A percentile compares a stretch with the other conserved stretches of the same genome.
phyloP scores from a whole-genome alignment of 2,888 invertebrate species.

The Scrobipalpa costella region DNA sequence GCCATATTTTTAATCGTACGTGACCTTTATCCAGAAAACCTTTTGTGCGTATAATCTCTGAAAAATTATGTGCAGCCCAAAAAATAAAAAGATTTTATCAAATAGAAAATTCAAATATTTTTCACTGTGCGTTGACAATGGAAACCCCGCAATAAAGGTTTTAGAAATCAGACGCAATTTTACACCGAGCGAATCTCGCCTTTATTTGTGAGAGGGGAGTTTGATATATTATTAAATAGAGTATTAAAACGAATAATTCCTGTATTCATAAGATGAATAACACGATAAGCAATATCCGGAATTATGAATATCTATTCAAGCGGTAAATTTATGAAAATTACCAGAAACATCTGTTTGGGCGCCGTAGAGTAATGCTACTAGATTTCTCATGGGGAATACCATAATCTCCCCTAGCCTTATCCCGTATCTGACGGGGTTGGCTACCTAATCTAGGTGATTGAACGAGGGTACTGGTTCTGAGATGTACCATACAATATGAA shows the following conservation, averaged over 20 bases:
- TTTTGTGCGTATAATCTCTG: not conserved
- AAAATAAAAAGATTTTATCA: not conserved
- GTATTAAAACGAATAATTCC: not conserved
- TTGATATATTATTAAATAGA: not conserved
- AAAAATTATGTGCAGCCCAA: not conserved
- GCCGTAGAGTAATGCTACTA: not conserved
- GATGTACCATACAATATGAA: too few species aligned
- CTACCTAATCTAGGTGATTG: too few species aligned
- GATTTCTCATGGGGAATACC: not conserved
- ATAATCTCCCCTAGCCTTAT: too few species aligned
- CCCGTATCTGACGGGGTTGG: too few species aligned
- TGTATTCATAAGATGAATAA: not conserved
- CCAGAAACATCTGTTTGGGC: not conserved
- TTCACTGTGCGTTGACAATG: not conserved
- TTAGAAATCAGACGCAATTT: slow-evolving; percentile 1
- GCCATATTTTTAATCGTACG: not conserved
- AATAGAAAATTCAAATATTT: slow-evolving; percentile 5
- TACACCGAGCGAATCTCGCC: not conserved
- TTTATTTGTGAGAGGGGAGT: slow-evolving; percentile 1
- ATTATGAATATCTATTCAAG: not conserved
- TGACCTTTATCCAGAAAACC: not conserved
- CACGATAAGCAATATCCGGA: slow-evolving; percentile 2
- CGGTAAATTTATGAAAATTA: not conserved
- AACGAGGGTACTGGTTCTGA: too few species aligned
- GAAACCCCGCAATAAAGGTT: not conserved